phyloP scores from a whole-genome alignment of 1,140 invertebrate genomes.

The Bacillus rossius region DNA sequence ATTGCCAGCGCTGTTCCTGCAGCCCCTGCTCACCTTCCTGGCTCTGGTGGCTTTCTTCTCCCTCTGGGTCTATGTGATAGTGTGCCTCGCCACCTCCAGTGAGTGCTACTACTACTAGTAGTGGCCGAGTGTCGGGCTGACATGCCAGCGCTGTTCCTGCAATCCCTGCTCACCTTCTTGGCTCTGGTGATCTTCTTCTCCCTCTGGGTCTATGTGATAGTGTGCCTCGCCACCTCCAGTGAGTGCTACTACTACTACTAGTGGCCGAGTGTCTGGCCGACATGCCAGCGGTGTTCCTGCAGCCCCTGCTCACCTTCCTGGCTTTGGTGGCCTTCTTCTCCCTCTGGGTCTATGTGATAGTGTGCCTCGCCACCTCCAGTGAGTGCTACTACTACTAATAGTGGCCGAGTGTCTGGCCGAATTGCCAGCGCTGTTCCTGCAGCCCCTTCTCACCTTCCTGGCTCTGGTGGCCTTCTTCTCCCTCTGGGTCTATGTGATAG shows the following conservation, averaged over 20 bases:
- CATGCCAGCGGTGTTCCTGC: slow-evolving; percentile 79
- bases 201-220: slow-evolving; percentile 79
- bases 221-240: slow-evolving; percentile 64
- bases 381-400: too few relatives aligned
- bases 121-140: too few relatives aligned
- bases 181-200: slow-evolving; percentile 71
- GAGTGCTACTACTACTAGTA: too few relatives aligned
- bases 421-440: slow-evolving; percentile 79
- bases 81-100: slow-evolving; percentile 64
- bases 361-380: slow-evolving; percentile 64
- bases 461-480: slow-evolving; percentile 71
- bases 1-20: slow-evolving; percentile 79
- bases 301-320: slow-evolving; percentile 81
- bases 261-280: too few relatives aligned
- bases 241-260: too few relatives aligned
- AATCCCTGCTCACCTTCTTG: slow-evolving; percentile 81
- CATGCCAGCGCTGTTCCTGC: slow-evolving; percentile 79
- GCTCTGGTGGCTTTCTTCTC: slow-evolving; percentile 71
- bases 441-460: slow-evolving; percentile 81
- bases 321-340: slow-evolving; percentile 71
- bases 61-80: slow-evolving; percentile 79
- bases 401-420: too few relatives aligned
- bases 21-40: slow-evolving; percentile 81
- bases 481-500: slow-evolving; percentile 79
- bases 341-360: slow-evolving; percentile 79